Conservation (phyloP, 2,797 vertebrate species). For the Threskiornis aethiopicus region DNA sequence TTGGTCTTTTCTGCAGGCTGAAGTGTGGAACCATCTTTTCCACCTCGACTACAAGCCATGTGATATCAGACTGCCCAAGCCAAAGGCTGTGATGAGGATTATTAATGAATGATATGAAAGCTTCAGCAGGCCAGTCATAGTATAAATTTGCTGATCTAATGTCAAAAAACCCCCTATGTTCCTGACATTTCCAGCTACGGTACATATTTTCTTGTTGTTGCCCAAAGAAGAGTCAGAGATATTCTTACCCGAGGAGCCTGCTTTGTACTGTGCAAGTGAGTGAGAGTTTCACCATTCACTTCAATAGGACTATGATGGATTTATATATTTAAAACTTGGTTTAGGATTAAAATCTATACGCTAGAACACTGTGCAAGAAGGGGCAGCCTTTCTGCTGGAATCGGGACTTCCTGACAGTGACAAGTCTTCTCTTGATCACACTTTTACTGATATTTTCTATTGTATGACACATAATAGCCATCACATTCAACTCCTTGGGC, state of each 20-base stretch:
- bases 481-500: not conserved
- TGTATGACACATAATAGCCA: accelerated
- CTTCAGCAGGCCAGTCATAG: not conserved
- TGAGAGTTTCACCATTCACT: not conserved
- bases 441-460: not conserved
- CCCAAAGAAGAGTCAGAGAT: not conserved
- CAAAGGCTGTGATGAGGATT: not conserved
- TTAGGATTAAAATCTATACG: not conserved
- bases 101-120: not conserved
- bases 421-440: not conserved
- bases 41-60: not conserved
- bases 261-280: not conserved
- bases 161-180: not conserved
- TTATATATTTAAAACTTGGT: not conserved
- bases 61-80: not conserved
- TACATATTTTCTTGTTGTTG: not conserved
- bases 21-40: not conserved
- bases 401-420: not conserved
- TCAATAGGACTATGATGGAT: not conserved
- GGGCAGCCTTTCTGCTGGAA: not conserved
- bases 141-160: not conserved
- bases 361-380: not conserved
- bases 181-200: not conserved
- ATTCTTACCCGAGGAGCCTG: not conserved
- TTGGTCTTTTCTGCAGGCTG: not conserved